These are phyloP conservation scores for Drosophila ficusphila DNA, from an alignment of 1,140 invertebrate species.

Conservation along the genomic window DNA sequence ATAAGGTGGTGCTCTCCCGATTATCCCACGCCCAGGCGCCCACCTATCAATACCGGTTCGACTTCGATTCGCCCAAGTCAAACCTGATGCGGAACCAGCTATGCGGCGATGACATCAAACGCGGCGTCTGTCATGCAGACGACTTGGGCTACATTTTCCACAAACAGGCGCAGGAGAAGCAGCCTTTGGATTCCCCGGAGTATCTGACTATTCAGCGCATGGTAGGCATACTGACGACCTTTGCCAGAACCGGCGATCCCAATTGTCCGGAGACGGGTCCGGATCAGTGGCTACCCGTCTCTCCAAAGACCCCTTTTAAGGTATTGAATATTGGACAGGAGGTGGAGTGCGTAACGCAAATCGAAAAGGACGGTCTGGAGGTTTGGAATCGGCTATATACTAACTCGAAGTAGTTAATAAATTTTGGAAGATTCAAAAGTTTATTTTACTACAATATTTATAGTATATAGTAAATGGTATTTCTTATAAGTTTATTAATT, in stretches of 20 bases:
- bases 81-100: slow-evolving; percentile 71
- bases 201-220: slow-evolving; percentile 73
- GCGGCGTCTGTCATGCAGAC: slow-evolving; percentile 86
- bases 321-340: slow-evolving; percentile 54
- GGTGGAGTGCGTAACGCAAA: slow-evolving; percentile 27
- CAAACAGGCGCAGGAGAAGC: slow-evolving; percentile 76
- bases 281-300: slow-evolving; percentile 41
- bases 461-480: not conserved
- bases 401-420: not conserved
- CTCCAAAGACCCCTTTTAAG: slow-evolving; percentile 37
- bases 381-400: slow-evolving; percentile 61
- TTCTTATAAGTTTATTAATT: not conserved
- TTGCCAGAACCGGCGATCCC: slow-evolving; percentile 82
- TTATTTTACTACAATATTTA: not conserved
- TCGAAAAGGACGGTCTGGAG: slow-evolving; percentile 55
- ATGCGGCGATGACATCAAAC: slow-evolving; percentile 56
- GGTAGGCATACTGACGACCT: slow-evolving; percentile 83
- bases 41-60: slow-evolving; percentile 84
- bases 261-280: slow-evolving; percentile 53
- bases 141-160: slow-evolving; percentile 88
- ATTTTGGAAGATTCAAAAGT: not conserved
- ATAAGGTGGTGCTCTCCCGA: slow-evolving; percentile 69
- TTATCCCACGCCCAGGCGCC: slow-evolving; percentile 63
- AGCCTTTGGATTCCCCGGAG: slow-evolving; percentile 59
- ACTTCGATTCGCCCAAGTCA: slow-evolving; percentile 74